Evolutionary conservation across 2,113 vertebrate genomes (phyloP).

Genomic region (Cygnus buccinator): DNA sequence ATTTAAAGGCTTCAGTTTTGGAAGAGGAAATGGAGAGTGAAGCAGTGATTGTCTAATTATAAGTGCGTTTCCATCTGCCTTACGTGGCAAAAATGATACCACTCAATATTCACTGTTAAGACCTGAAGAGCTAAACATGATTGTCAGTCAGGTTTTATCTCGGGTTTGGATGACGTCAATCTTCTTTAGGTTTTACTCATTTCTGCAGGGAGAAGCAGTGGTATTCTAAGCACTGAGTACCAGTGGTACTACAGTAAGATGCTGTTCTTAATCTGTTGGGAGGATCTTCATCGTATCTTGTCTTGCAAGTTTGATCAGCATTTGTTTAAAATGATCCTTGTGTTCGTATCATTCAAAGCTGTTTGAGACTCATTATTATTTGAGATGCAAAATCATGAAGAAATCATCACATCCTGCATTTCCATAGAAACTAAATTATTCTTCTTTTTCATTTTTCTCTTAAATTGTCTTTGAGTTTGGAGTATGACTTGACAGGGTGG

Average conservation of each 20-base stretch:
- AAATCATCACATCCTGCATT: neutral
- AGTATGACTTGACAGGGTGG: neutral
- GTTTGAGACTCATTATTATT: neutral
- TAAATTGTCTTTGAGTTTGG: neutral
- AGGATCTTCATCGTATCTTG: neutral
- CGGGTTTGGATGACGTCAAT: neutral
- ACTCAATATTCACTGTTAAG: neutral
- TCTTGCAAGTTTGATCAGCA: neutral
- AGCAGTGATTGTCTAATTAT: neutral
- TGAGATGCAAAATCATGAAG: neutral
- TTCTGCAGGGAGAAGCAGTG: neutral
- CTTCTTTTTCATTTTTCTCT: neutral
- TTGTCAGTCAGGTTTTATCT: neutral
- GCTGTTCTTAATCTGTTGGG: neutral
- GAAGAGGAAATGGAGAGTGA: neutral
- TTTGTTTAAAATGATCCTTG: neutral
- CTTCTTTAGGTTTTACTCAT: neutral
- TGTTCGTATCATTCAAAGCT: neutral
- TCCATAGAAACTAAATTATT: neutral
- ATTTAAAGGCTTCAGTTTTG: neutral
- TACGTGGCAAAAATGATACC: neutral
- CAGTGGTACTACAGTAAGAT: neutral
- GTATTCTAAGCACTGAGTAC: neutral
- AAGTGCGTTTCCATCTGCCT: neutral
- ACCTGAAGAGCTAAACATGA: neutral